These are phyloP conservation scores for Cydia strobilella DNA, from an alignment of 1,140 invertebrate genomes.

Conservation along the genomic window DNA sequence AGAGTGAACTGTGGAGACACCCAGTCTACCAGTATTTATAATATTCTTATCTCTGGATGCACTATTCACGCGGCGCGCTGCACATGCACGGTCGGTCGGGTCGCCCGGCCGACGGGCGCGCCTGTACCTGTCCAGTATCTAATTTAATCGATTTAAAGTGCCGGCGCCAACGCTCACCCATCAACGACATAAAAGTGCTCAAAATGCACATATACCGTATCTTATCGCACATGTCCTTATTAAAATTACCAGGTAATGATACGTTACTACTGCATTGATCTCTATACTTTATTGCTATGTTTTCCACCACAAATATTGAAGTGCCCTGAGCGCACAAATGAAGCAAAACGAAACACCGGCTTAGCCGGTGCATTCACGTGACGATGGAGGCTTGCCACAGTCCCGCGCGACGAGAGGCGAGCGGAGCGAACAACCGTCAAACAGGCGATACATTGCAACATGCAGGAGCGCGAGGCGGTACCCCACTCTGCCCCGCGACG, in stretches of 20 bases:
- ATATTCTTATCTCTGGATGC: not conserved
- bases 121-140: slow-evolving; percentile 11
- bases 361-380: slow-evolving; percentile 41
- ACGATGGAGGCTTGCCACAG: slow-evolving; percentile 43
- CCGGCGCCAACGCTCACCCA: not conserved
- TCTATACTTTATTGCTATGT: not conserved
- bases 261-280: not conserved
- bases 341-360: slow-evolving; percentile 29
- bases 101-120: slow-evolving; percentile 3
- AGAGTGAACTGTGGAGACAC: too few relatives aligned
- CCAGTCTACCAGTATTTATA: not conserved
- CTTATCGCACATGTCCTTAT: not conserved
- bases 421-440: slow-evolving; percentile 46
- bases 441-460: slow-evolving; percentile 59
- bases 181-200: not conserved
- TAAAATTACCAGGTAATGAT: slow-evolving; percentile 3
- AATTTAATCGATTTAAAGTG: slow-evolving; percentile 12
- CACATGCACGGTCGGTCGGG: slow-evolving; percentile 14
- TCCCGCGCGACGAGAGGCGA: slow-evolving; percentile 52
- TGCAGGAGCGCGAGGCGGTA: slow-evolving; percentile 59
- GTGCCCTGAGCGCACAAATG: slow-evolving; percentile 25
- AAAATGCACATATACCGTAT: not conserved
- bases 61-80: slow-evolving; percentile 15
- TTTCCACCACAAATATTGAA: not conserved
- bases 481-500: slow-evolving; percentile 62